Percentiles rank a stretch among this genome's conserved stretches.
phyloP scores from a whole-genome alignment of 1,140 invertebrate genomes.

The Ceratoteleas bidentatus region DNA sequence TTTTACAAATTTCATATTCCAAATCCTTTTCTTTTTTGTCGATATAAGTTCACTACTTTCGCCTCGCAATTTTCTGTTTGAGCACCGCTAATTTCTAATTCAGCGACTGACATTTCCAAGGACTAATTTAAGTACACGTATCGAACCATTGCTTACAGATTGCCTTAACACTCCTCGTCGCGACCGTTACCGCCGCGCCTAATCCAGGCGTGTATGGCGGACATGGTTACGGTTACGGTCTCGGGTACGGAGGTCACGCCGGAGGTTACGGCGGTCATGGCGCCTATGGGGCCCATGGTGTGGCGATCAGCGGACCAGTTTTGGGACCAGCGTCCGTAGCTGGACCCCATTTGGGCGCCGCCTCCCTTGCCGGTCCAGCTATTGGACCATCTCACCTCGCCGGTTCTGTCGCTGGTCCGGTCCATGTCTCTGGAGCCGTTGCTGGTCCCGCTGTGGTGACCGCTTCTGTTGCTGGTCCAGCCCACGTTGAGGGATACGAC shows the following conservation, averaged over 20 bases:
- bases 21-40: no score
- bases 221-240: constrained; percentile 63
- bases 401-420: constrained; percentile 75
- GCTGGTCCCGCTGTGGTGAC: constrained; percentile 77
- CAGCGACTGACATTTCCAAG: background rate
- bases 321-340: constrained; percentile 71
- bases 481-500: constrained; percentile 75
- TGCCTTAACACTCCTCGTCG: constrained; percentile 58
- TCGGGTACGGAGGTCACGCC: constrained; percentile 49
- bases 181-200: constrained; percentile 66
- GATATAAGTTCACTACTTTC: no score
- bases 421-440: constrained; percentile 77
- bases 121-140: background rate
- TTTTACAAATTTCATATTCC: no score
- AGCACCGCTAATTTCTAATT: no score
- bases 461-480: constrained; percentile 76
- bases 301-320: constrained; percentile 73
- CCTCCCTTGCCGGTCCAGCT: constrained; percentile 71
- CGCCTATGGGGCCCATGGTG: constrained; percentile 72
- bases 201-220: constrained; percentile 56
- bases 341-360: constrained; percentile 73
- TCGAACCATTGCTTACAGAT: constrained; percentile 41
- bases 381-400: constrained; percentile 75
- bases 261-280: constrained; percentile 62
- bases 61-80: no score